phyloP scores from a whole-genome alignment of 2,888 invertebrate species.

The Argyra leucocephala region DNA sequence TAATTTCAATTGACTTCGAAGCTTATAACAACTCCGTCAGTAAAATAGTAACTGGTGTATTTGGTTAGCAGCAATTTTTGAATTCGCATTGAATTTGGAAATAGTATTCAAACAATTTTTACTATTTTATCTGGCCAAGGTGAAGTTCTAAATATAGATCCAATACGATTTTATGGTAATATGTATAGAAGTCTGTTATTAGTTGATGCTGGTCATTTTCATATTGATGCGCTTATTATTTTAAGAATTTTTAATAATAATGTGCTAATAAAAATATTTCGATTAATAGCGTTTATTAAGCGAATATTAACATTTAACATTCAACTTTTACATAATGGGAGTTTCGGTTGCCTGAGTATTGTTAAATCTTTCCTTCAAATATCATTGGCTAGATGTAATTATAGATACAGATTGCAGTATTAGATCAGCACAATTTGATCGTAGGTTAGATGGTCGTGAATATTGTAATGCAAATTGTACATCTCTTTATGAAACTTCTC shows the following conservation, averaged over 20 bases:
- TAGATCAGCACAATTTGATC: slow-evolving; percentile 70
- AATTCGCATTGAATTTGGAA: slow-evolving; percentile 46
- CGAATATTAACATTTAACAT: slow-evolving; percentile 60
- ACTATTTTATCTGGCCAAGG: slow-evolving; percentile 83
- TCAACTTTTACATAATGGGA: slow-evolving; percentile 59
- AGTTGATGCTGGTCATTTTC: slow-evolving; percentile 56
- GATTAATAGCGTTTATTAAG: slow-evolving; percentile 71
- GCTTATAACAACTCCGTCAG: too few relatives aligned
- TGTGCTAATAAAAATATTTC: slow-evolving; percentile 65
- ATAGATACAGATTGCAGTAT: slow-evolving; percentile 63
- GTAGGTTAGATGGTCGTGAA: slow-evolving; percentile 72
- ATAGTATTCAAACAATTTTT: slow-evolving; percentile 83
- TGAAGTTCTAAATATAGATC: slow-evolving; percentile 82
- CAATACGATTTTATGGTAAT: slow-evolving; percentile 73
- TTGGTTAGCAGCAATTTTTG: too few relatives aligned
- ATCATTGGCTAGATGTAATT: slow-evolving; percentile 51
- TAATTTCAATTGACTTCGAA: too few relatives aligned
- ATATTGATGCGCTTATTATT: slow-evolving; percentile 55
- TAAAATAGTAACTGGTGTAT: too few relatives aligned
- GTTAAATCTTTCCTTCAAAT: slow-evolving; percentile 61
- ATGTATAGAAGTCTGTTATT: slow-evolving; percentile 62
- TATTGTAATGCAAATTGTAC: slow-evolving; percentile 78
- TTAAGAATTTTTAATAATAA: slow-evolving; percentile 57
- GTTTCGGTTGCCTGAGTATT: slow-evolving; percentile 58
- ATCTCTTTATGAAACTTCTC: slow-evolving; percentile 63